Conservation (phyloP, 2,113 vertebrate genomes). For the Recurvirostra avosetta region DNA sequence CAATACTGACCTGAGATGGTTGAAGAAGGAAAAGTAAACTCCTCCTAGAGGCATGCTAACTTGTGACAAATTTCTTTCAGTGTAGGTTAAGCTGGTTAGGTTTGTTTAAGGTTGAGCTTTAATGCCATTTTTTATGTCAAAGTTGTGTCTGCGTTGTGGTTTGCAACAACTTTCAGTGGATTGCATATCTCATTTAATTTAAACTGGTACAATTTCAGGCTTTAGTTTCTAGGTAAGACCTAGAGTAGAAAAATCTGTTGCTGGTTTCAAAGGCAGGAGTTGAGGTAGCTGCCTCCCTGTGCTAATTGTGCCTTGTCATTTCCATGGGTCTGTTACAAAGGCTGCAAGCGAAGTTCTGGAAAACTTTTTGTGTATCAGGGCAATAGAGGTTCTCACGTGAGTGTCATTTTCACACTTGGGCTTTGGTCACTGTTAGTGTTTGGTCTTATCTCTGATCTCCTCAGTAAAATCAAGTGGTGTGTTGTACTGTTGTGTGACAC, state of each 20-base stretch:
- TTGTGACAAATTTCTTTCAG: background rate
- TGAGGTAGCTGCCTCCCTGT: background rate
- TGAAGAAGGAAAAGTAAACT: background rate
- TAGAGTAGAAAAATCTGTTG: background rate
- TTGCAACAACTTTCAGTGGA: background rate
- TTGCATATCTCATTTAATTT: background rate
- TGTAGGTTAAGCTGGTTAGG: background rate
- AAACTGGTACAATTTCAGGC: background rate
- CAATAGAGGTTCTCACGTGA: background rate
- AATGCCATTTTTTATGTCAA: background rate
- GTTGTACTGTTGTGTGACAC: background rate
- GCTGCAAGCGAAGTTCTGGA: background rate
- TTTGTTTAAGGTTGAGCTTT: background rate
- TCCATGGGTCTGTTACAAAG: background rate
- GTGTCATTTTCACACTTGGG: accelerated
- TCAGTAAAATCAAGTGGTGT: background rate
- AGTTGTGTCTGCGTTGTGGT: background rate
- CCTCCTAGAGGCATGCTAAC: accelerated
- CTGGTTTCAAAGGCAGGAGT: background rate
- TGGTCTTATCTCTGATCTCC: background rate
- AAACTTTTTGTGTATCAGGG: background rate
- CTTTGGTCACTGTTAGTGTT: background rate
- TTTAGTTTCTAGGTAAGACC: background rate
- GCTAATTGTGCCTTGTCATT: background rate
- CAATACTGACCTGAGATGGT: background rate